Conservation (phyloP, 2,888 invertebrate species). For the Diarsia mendica region DNA sequence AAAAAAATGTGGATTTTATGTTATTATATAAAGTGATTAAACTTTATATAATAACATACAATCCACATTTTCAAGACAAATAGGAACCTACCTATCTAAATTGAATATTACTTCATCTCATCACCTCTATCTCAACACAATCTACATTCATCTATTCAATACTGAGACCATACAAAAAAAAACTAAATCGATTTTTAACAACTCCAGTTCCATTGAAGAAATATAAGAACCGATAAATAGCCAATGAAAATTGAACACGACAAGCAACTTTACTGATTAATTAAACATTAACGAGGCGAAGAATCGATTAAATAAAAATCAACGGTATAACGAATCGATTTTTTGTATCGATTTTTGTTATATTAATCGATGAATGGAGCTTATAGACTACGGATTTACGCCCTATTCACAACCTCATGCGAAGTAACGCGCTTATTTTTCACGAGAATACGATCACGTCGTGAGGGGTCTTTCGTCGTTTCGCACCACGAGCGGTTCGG, state of each 20-base stretch:
- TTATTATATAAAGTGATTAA: no score
- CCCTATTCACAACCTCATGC: not conserved
- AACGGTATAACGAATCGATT: constrained; percentile 60
- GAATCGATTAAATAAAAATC: constrained; percentile 65
- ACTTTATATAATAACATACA: no score
- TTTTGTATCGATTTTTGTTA: constrained; percentile 53
- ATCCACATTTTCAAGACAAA: not conserved
- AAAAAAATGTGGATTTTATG: no score
- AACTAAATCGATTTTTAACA: constrained; percentile 38
- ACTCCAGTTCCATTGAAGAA: constrained; percentile 29
- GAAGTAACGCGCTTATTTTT: not conserved
- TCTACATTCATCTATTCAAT: constrained; percentile 5
- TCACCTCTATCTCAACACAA: not conserved
- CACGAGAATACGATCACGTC: no score
- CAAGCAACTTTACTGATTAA: constrained; percentile 59
- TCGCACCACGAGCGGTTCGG: no score
- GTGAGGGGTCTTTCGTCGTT: no score
- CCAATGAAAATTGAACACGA: constrained; percentile 61
- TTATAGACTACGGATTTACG: not conserved
- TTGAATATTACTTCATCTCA: not conserved
- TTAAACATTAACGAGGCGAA: constrained; percentile 65
- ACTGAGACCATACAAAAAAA: not conserved
- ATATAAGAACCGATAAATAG: constrained; percentile 49
- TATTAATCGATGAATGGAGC: constrained; percentile 49
- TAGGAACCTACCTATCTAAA: not conserved